Evolutionary conservation across 1,140 invertebrate species (phyloP).

Genomic region (Trachymyrmex septentrionalis): DNA sequence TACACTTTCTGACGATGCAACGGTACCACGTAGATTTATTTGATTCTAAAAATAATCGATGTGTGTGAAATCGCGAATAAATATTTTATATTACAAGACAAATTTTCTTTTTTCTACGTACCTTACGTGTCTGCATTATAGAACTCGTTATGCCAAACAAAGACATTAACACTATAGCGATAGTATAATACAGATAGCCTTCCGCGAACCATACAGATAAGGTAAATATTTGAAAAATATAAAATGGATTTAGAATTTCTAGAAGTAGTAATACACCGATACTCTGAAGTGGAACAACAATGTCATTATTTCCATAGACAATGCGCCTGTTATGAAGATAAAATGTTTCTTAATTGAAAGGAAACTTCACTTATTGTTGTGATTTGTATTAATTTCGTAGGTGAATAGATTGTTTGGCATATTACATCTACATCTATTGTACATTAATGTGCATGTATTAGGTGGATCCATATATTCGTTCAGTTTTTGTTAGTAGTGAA

Average conservation of each 20-base stretch:
- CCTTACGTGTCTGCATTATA: slow-evolving; percentile 94
- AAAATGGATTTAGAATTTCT: slow-evolving; percentile 97
- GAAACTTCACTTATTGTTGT: not conserved
- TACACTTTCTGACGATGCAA: slow-evolving; percentile 89
- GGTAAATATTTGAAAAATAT: slow-evolving; percentile 97
- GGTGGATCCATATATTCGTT: too few species aligned
- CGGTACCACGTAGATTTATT: slow-evolving; percentile 90
- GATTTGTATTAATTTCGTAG: not conserved
- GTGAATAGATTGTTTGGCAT: not conserved
- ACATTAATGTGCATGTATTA: too few species aligned
- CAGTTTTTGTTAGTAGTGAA: too few species aligned
- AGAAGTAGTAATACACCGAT: slow-evolving; percentile 91
- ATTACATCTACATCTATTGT: not conserved
- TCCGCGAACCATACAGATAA: slow-evolving; percentile 93
- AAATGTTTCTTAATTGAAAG: not conserved
- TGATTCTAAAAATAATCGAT: slow-evolving; percentile 88
- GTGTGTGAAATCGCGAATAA: not conserved
- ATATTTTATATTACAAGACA: not conserved
- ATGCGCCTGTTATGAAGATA: slow-evolving; percentile 87
- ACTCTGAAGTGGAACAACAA: slow-evolving; percentile 92
- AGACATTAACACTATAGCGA: slow-evolving; percentile 95
- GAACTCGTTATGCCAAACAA: slow-evolving; percentile 93
- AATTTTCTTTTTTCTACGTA: slow-evolving; percentile 77
- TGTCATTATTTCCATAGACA: slow-evolving; percentile 94
- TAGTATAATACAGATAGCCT: slow-evolving; percentile 94